Base-by-base conservation (phyloP, 2,888 invertebrate species). In the Lasius fuliginosus region DNA sequence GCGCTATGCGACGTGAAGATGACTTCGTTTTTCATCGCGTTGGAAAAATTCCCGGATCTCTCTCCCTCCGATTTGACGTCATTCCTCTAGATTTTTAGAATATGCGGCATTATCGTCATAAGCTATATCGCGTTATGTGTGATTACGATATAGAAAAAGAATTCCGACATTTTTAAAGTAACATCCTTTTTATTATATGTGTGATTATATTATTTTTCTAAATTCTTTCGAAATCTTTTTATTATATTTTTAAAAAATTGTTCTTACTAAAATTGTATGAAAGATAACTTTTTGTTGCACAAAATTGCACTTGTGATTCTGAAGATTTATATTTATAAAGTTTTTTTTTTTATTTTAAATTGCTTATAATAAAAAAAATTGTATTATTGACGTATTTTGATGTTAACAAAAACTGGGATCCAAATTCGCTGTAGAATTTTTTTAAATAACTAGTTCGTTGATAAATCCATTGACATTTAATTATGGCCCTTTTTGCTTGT, bases 1-100 rank as follows among this genome's bases (percentile, higher is more conserved):
- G 81, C 33, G 71, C 71, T 60, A 82, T 83, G 86, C 87, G 82
- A 87, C 58, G 85, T 83, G 79, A 53, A 82, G 83, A 75, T 56
- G 82, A 74, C 81, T 53, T 49, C 65, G 84, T 62, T 75, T 62
- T 77, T 30, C 46, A 18, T 40, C 9, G 56, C 58, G 23, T 68
- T 46, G 27, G 58, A 69, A 56, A 84, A 81, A 86, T 85, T 74
- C 82, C 12, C 56, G 40, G 74, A 60, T 69, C 73, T 81, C 23
- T 49, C 60, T 49, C n/a, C 60, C 33, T 23, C 46, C 60, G 60
- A 71, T 33, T 71, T 33, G 15, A 69, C 36, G 60, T 9, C 23
- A 11, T 4, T 42, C 12, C 12, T 36, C 4, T 4, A 36, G 36
- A 36, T 36, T 23, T 5, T 53, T 11, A 11, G 49, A 64, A 56